phyloP scores from a whole-genome alignment of 1,140 invertebrate genomes.

The Zaprionus capensis region DNA sequence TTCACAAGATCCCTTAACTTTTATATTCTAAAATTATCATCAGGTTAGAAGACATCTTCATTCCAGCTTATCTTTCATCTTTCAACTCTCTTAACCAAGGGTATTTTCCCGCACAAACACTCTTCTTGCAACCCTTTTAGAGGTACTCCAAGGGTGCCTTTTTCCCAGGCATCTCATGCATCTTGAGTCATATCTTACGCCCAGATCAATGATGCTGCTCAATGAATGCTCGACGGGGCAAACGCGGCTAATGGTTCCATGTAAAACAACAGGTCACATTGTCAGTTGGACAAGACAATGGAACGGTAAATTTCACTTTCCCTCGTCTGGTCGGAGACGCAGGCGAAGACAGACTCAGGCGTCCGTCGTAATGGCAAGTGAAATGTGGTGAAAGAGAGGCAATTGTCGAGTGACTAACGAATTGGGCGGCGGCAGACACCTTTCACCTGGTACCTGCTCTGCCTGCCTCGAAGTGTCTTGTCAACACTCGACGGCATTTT shows the following conservation, averaged over 20 bases:
- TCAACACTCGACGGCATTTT: slow-evolving; percentile 25
- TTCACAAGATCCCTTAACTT: too few species aligned
- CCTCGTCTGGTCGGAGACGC: neutral
- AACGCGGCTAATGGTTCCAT: slow-evolving; percentile 18
- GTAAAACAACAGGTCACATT: slow-evolving; percentile 33
- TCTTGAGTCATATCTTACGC: neutral
- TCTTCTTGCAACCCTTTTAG: neutral
- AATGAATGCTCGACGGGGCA: neutral
- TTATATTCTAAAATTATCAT: too few species aligned
- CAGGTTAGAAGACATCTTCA: neutral
- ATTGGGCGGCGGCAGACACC: slow-evolving; percentile 15
- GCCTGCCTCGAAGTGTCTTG: slow-evolving; percentile 23
- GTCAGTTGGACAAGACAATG: slow-evolving; percentile 17
- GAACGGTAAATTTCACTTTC: slow-evolving; percentile 41
- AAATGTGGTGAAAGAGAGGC: slow-evolving; percentile 22
- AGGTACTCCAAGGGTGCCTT: neutral
- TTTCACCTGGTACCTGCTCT: slow-evolving; percentile 4
- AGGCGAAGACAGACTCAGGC: neutral
- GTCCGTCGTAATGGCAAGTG: slow-evolving; percentile 11
- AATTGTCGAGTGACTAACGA: slow-evolving; percentile 37
- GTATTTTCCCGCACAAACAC: neutral
- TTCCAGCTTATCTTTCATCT: neutral
- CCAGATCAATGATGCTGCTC: neutral
- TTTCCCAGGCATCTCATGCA: neutral
- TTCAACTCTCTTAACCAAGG: neutral